phyloP scores from a whole-genome alignment of 2,888 invertebrate species.

The Galeopsomyia nigrocyanea region DNA sequence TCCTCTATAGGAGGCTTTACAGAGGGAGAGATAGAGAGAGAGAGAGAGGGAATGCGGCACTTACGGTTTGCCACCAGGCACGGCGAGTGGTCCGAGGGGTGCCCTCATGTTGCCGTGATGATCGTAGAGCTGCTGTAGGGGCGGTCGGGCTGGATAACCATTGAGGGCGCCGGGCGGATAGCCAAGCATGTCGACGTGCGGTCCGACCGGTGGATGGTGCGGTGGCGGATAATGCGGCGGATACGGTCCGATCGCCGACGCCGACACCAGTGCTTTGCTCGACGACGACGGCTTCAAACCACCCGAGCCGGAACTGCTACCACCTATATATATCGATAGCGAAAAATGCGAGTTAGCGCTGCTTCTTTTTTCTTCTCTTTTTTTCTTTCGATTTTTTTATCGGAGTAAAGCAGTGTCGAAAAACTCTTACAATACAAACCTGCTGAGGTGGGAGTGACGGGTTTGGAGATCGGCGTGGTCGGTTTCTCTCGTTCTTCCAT shows the following conservation, averaged over 20 bases:
- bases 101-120: constrained; percentile 79
- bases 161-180: constrained; percentile 76
- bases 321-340: constrained; percentile 66
- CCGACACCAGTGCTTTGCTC: constrained; percentile 70
- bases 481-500: constrained; percentile 86
- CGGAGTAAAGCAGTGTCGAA: too few relatives aligned
- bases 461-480: constrained; percentile 91
- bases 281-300: constrained; percentile 71
- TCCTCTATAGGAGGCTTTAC: too few relatives aligned
- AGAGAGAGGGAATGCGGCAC: constrained; percentile 64
- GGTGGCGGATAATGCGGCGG: constrained; percentile 68
- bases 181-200: constrained; percentile 67
- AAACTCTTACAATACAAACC: constrained; percentile 58
- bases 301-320: constrained; percentile 69
- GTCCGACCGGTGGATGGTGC: constrained; percentile 67
- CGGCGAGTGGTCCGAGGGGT: constrained; percentile 75
- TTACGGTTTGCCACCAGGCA: constrained; percentile 90
- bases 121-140: constrained; percentile 77
- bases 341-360: constrained; percentile 29
- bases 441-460: constrained; percentile 85
- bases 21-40: too few relatives aligned
- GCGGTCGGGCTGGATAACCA: constrained; percentile 76
- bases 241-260: constrained; percentile 66
- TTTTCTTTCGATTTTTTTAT: too few relatives aligned
- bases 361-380: too few relatives aligned